A percentile compares a stretch with the other conserved stretches of the same genome.
phyloP scores from a whole-genome alignment of 1,140 invertebrate species.

The Pseudomyrmex concolor region DNA sequence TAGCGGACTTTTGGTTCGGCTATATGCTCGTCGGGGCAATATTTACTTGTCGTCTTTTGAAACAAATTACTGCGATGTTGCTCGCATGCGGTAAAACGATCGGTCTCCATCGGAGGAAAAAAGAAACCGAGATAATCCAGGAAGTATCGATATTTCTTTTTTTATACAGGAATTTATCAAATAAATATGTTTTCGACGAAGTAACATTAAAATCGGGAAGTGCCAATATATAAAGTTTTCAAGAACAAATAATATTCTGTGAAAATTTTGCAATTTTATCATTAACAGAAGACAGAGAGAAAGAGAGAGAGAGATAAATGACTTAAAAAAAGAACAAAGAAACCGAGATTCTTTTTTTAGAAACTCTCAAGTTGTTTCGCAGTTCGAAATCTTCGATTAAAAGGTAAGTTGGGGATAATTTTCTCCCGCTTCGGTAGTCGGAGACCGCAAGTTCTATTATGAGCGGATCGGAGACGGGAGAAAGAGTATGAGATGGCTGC shows the following conservation, averaged over 20 bases:
- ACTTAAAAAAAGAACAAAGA: too few species aligned
- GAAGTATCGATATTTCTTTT: neutral
- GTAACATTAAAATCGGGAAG: too few species aligned
- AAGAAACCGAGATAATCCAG: neutral
- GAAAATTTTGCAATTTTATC: too few species aligned
- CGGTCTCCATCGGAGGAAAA: neutral
- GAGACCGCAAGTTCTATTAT: slow-evolving; percentile 29
- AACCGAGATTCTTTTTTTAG: slow-evolving; percentile 15
- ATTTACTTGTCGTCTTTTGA: slow-evolving; percentile 57
- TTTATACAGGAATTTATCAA: too few species aligned
- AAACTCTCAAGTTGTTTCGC: neutral
- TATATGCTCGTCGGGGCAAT: neutral
- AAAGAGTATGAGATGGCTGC: slow-evolving; percentile 30
- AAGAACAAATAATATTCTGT: too few species aligned
- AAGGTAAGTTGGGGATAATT: slow-evolving; percentile 28
- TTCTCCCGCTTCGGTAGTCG: slow-evolving; percentile 19
- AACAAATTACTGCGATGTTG: slow-evolving; percentile 51
- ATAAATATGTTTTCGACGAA: too few species aligned
- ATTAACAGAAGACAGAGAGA: neutral
- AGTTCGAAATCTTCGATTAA: slow-evolving; percentile 35
- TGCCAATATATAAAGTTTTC: too few species aligned
- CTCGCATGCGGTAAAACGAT: slow-evolving; percentile 28
- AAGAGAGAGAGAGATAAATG: neutral
- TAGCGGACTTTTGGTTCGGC: slow-evolving; percentile 23
- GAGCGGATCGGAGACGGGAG: neutral